Evolutionary conservation across 2,888 invertebrate genomes (phyloP), one percentile per base, ranked within the genome.

Genomic region (Epiperipatus broadwayi): DNA sequence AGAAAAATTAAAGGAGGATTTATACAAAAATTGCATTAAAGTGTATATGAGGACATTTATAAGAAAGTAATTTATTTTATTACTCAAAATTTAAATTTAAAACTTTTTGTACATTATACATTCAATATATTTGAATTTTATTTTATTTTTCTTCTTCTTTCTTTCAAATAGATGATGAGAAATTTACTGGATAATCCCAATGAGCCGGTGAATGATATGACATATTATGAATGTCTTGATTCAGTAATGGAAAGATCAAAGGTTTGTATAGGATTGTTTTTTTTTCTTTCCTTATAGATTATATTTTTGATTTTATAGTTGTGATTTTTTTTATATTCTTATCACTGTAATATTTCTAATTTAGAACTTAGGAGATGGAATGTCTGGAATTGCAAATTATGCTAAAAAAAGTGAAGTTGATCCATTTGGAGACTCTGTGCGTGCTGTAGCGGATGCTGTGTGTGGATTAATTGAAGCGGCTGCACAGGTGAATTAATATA

Each of bases 161-260:
- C n/a, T n/a, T n/a, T n/a, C n/a, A n/a, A n/a, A n/a, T 51, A 64
- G 57, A 75, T 80, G 40, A 72, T 81, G 58, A 70, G 75, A 15
- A 75, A 79, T 2, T 65, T 89, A 43, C 65, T 95, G 35, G 76
- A 78, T 48, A 74, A 78, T 54, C 84, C 89, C 14, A 71, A 72
- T 35, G 83, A 91, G 57, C 85, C 91, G 0, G 70, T 91, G 48
- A 78, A 72, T 49, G 84, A 84, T 47, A 71, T 73, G 40, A 77
- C 80, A 0, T 95, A 93, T 65, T 91, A 80, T 60, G 89, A 89
- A 50, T 87, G 87, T 46, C 72, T 93, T 20, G 91, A 93, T 55
- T 69, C 71, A 14, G 83, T 89, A 3, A 83, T 87, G 46, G 78
- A 78, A 29, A 79, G 80, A 56, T 83, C 85, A 50, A 78, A 83